Conservation (phyloP, 2,797 vertebrate species). For the Ctenochaetus hawaiiensis region DNA sequence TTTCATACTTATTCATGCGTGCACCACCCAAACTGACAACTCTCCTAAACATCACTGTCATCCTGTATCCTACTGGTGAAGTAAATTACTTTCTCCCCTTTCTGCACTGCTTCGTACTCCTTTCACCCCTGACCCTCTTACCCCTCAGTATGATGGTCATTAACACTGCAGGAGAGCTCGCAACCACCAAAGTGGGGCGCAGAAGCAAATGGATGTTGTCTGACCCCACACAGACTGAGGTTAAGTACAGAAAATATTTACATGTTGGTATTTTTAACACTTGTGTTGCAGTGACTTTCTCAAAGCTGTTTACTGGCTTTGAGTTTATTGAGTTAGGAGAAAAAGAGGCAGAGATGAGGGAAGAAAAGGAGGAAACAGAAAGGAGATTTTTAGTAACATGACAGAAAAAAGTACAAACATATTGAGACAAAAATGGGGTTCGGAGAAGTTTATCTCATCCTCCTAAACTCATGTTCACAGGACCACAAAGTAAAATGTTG, state of each 20-base stretch:
- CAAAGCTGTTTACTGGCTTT: slow-evolving; percentile 3
- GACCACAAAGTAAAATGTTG: slow-evolving; percentile 22
- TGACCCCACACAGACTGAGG: not conserved
- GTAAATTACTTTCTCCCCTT: not conserved
- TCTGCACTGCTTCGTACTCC: not conserved
- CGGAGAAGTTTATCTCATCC: slow-evolving; percentile 1
- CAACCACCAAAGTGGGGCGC: slow-evolving; percentile 3
- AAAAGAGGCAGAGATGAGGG: not conserved
- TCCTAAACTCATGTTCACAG: slow-evolving; percentile 10
- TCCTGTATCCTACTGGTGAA: not conserved
- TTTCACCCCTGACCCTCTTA: not conserved
- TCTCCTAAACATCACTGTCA: not conserved
- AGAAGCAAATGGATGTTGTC: slow-evolving; percentile 4
- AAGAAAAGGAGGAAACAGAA: not conserved
- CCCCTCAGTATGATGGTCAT: slow-evolving; percentile 38
- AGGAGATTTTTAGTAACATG: no score
- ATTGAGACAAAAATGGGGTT: not conserved
- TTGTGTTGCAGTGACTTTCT: not conserved
- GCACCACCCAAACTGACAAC: not conserved
- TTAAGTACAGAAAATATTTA: slow-evolving; percentile 10
- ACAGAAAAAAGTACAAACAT: not conserved
- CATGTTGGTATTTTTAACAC: slow-evolving; percentile 7
- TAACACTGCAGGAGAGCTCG: slow-evolving; percentile 30
- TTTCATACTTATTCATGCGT: slow-evolving; percentile 9
- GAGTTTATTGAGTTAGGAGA: not conserved